phyloP scores from a whole-genome alignment of 2,888 invertebrate genomes.

The Petrolisthes manimaculis region DNA sequence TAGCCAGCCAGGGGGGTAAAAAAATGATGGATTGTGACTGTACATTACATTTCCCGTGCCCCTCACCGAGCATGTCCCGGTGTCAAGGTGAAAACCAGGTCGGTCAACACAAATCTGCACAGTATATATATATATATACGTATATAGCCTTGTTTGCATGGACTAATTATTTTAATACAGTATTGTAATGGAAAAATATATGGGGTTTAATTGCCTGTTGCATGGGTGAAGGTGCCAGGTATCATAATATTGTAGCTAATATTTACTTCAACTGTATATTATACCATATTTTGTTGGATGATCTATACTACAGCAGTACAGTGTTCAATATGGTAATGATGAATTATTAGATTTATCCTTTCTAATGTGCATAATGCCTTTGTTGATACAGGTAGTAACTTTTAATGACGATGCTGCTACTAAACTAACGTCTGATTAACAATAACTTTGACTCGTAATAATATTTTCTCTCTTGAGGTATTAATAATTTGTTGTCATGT shows the following conservation, averaged over 20 bases:
- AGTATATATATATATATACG: no score
- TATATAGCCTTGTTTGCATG: constrained; percentile 12
- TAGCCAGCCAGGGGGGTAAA: no score
- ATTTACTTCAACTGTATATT: not conserved
- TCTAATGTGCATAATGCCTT: not conserved
- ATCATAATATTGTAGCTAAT: constrained; percentile 17
- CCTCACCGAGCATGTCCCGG: no score
- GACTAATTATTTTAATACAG: not conserved
- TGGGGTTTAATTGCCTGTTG: constrained; percentile 17
- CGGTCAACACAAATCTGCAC: no score
- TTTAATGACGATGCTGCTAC: not conserved
- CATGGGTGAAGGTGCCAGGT: constrained; percentile 30
- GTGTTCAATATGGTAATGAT: not conserved
- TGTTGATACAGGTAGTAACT: not conserved
- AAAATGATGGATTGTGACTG: no score
- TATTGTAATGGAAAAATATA: not conserved
- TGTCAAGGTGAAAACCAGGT: no score
- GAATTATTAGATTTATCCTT: not conserved
- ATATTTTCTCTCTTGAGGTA: not conserved
- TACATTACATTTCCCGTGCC: no score
- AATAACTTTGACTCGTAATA: not conserved
- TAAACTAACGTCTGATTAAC: not conserved
- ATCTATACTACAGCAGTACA: not conserved
- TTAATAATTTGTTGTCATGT: not conserved
- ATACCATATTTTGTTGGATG: not conserved